phyloP scores from a whole-genome alignment of 2,888 invertebrate genomes.

The Agriopis leucophaearia region DNA sequence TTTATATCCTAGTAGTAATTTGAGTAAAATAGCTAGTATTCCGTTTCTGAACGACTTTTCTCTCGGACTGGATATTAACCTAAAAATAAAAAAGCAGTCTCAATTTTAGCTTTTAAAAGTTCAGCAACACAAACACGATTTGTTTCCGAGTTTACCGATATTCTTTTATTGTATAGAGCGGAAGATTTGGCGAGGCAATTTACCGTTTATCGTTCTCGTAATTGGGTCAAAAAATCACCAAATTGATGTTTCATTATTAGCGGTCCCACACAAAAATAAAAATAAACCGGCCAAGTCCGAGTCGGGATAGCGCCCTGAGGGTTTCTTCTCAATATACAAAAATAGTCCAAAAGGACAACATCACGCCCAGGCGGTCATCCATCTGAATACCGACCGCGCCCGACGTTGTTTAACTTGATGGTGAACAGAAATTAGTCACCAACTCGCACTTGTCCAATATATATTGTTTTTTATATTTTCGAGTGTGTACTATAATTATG shows the following conservation, averaged over 20 bases:
- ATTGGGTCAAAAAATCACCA: conserved; percentile 17
- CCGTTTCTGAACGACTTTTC: conserved; percentile 8
- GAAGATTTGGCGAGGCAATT: conserved; percentile 50
- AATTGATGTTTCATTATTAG: conserved; percentile 1
- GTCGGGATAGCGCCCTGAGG: too few species aligned
- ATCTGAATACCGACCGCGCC: too few species aligned
- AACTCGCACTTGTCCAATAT: too few species aligned
- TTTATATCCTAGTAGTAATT: conserved; percentile 12
- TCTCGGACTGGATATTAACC: conserved; percentile 27
- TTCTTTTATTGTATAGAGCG: conserved; percentile 55
- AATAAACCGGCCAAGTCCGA: too few species aligned
- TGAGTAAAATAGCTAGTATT: conserved; percentile 7
- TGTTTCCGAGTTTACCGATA: conserved; percentile 60
- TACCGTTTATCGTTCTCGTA: conserved; percentile 47
- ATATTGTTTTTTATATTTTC: too few species aligned
- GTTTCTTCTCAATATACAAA: too few species aligned
- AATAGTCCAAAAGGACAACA: too few species aligned
- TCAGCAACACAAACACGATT: conserved; percentile 57
- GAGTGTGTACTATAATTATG: too few species aligned
- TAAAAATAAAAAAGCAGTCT: conserved; percentile 30
- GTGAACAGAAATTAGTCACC: too few species aligned
- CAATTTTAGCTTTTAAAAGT: conserved; percentile 47
- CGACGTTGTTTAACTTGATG: too few species aligned
- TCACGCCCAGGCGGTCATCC: too few species aligned
- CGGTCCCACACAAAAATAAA: neutral